These are phyloP conservation scores for Periophthalmus magnuspinnatus DNA, from an alignment of 2,797 vertebrate species.

Conservation along the genomic window DNA sequence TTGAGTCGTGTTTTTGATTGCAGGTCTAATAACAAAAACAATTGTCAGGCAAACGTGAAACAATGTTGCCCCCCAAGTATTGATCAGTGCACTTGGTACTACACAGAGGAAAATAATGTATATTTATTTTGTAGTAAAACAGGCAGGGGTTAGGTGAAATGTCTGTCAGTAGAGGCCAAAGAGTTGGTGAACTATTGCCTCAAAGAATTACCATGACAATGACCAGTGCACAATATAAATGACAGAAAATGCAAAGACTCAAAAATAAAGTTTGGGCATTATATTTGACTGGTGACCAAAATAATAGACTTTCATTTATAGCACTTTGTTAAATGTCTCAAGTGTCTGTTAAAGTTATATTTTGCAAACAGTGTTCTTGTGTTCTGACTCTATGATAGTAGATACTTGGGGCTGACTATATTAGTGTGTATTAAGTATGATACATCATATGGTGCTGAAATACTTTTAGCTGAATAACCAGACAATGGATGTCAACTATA, in stretches of 20 bases:
- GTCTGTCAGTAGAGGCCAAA: constrained; percentile 40
- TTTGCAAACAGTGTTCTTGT: neutral
- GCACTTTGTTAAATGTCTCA: neutral
- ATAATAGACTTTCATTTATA: neutral
- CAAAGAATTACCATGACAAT: constrained; percentile 72
- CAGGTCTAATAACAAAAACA: too few species aligned
- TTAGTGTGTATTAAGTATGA: neutral
- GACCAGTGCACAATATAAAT: constrained; percentile 35
- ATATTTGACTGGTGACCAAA: neutral
- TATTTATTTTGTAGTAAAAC: constrained; percentile 4
- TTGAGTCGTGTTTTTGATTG: neutral
- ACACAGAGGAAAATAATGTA: too few species aligned
- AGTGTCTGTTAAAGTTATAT: too few species aligned
- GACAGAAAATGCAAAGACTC: constrained; percentile 15
- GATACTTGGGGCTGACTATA: neutral
- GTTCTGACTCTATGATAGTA: neutral
- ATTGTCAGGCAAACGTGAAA: neutral
- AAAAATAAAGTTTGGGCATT: neutral
- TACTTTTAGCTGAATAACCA: neutral
- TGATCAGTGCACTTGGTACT: too few species aligned
- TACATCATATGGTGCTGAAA: neutral
- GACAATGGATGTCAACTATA: neutral
- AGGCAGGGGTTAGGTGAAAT: constrained; percentile 16
- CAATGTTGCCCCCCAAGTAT: neutral
- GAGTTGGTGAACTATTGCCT: constrained; percentile 41